A percentile compares a stretch with the other conserved stretches of the same genome.
Evolutionary conservation across 2,888 invertebrate genomes (phyloP).

Genomic region (Phortica magna): DNA sequence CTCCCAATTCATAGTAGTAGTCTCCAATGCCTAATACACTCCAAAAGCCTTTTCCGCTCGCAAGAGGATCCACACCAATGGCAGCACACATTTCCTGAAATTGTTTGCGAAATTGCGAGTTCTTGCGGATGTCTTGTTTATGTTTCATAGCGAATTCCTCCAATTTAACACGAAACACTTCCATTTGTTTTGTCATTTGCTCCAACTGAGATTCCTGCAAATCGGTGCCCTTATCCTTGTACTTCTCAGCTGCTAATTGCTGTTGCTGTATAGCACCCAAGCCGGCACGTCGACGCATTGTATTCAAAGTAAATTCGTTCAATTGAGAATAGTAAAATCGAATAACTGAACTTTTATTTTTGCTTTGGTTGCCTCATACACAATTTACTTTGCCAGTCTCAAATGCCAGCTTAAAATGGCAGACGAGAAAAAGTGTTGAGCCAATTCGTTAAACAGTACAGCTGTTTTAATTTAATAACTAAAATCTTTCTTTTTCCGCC

Average conservation of each 20-base stretch:
- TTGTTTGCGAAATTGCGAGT: conserved; percentile 95
- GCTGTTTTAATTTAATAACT: too few relatives aligned
- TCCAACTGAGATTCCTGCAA: conserved; percentile 95
- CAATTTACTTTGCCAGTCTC: too few relatives aligned
- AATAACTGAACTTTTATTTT: too few relatives aligned
- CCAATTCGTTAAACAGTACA: too few relatives aligned
- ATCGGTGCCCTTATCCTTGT: conserved; percentile 93
- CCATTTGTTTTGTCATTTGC: conserved; percentile 96
- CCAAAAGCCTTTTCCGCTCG: conserved; percentile 98
- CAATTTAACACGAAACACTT: conserved; percentile 92
- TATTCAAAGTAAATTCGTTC: not conserved
- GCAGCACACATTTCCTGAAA: conserved; percentile 99
- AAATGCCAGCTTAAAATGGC: too few relatives aligned
- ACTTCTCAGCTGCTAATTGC: conserved; percentile 91
- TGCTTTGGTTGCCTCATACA: too few relatives aligned
- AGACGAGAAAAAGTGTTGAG: too few relatives aligned
- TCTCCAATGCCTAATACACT: conserved; percentile 98
- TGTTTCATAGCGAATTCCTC: conserved; percentile 98
- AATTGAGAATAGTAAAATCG: too few relatives aligned
- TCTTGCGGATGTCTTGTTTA: conserved; percentile 95
- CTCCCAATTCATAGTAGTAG: conserved; percentile 98
- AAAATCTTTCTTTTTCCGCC: too few relatives aligned
- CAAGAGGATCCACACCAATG: conserved; percentile 97
- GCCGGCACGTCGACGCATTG: conserved; percentile 89
- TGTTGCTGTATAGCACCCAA: conserved; percentile 94